Percentiles rank a stretch among this genome's conserved stretches.
These are phyloP conservation scores for Lepidocolaptes lacrymiger DNA, from an alignment of 2,797 vertebrate genomes.

Conservation along the genomic window DNA sequence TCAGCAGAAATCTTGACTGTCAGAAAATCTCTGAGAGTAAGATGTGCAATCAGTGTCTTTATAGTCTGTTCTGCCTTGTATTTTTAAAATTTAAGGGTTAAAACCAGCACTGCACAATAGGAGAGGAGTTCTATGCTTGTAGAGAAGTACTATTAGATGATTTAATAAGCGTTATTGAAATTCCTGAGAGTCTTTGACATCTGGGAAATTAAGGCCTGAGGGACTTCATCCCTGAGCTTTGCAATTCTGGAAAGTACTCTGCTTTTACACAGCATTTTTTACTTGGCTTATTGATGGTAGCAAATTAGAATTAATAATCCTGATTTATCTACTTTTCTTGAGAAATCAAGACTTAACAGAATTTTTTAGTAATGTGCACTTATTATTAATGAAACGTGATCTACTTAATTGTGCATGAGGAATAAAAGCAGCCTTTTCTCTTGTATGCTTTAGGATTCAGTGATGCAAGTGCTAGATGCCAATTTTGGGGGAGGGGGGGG, in stretches of 20 bases:
- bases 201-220: constrained; percentile 9
- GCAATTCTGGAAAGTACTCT: neutral
- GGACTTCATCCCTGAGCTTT: neutral
- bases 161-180: constrained; percentile 8
- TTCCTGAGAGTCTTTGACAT: neutral
- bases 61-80: neutral
- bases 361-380: neutral
- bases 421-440: neutral
- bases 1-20: neutral
- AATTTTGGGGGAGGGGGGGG: neutral
- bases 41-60: neutral
- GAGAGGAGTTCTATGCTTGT: neutral
- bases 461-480: constrained; percentile 48
- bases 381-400: constrained; percentile 48
- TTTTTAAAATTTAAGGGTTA: neutral
- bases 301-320: constrained; percentile 29
- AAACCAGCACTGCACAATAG: neutral
- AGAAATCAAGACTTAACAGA: neutral
- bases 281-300: constrained; percentile 6
- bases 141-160: neutral
- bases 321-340: neutral
- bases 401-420: constrained; percentile 43
- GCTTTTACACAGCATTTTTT: neutral
- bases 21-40: neutral
- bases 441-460: neutral